phyloP scores from a whole-genome alignment of 2,113 vertebrate species.

The Pelvicachromis taeniatus region DNA sequence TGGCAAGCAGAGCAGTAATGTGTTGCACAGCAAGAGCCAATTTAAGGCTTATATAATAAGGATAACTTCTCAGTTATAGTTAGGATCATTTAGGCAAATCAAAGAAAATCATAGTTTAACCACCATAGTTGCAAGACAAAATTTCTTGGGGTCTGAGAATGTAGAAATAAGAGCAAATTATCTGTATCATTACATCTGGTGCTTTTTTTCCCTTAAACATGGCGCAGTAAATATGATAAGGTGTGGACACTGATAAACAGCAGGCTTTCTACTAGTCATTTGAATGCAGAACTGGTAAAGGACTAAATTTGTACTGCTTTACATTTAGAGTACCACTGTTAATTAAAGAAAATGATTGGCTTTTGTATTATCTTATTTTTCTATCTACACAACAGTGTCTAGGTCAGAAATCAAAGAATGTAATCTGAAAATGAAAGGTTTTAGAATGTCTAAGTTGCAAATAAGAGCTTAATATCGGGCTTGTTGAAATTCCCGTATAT shows the following conservation, averaged over 20 bases:
- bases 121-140: background rate
- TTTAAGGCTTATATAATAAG: background rate
- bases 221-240: background rate
- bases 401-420: background rate
- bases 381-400: background rate
- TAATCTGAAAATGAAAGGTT: background rate
- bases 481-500: background rate
- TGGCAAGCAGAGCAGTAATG: conserved; percentile 4
- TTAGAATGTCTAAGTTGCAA: background rate
- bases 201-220: background rate
- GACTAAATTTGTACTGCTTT: background rate
- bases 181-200: background rate
- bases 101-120: background rate
- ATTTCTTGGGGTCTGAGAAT: background rate
- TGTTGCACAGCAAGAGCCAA: conserved; percentile 3
- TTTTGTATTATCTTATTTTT: background rate
- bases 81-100: background rate
- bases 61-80: background rate
- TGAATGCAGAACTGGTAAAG: background rate
- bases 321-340: background rate
- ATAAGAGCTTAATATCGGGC: background rate
- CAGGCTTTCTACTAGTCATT: background rate
- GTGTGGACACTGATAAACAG: background rate
- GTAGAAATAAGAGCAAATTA: background rate
- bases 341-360: background rate